These are phyloP conservation scores for Marasmarcha lunaedactyla DNA, from an alignment of 2,888 invertebrate species.

Conservation along the genomic window DNA sequence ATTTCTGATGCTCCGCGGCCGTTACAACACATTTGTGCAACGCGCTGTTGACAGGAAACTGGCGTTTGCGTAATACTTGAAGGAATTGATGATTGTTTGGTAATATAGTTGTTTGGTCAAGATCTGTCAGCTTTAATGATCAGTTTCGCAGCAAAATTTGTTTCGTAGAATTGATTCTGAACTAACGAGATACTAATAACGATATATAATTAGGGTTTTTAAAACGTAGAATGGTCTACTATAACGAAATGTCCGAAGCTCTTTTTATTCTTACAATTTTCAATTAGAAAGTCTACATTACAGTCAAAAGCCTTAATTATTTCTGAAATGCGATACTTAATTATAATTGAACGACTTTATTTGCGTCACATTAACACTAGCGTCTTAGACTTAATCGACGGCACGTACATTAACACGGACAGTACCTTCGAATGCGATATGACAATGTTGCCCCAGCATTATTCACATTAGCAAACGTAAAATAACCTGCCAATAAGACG, in stretches of 20 bases:
- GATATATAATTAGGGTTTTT: too few species aligned
- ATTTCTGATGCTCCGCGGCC: conserved; percentile 40
- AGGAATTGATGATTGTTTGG: conserved; percentile 31
- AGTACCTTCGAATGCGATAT: conserved; percentile 10
- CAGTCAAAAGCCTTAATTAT: too few species aligned
- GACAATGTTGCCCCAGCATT: conserved; percentile 56
- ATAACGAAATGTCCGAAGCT: too few species aligned
- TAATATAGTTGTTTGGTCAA: neutral
- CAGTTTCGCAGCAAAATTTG: too few species aligned
- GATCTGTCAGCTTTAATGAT: too few species aligned
- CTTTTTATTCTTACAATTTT: too few species aligned
- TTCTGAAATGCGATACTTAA: too few species aligned
- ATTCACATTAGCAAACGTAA: conserved; percentile 64
- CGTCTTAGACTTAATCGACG: too few species aligned
- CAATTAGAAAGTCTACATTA: too few species aligned
- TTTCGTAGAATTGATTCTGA: too few species aligned
- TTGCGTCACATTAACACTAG: neutral
- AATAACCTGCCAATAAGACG: conserved; percentile 64
- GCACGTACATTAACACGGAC: neutral
- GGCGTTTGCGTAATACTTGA: conserved; percentile 45
- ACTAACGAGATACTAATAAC: too few species aligned
- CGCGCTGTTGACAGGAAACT: conserved; percentile 57
- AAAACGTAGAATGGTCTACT: too few species aligned
- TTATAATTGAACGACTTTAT: neutral
- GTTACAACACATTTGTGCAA: conserved; percentile 56